A percentile compares a stretch with the other conserved stretches of the same genome.
These are phyloP conservation scores for Leucoma salicis DNA, from an alignment of 2,888 invertebrate species.

Conservation along the genomic window DNA sequence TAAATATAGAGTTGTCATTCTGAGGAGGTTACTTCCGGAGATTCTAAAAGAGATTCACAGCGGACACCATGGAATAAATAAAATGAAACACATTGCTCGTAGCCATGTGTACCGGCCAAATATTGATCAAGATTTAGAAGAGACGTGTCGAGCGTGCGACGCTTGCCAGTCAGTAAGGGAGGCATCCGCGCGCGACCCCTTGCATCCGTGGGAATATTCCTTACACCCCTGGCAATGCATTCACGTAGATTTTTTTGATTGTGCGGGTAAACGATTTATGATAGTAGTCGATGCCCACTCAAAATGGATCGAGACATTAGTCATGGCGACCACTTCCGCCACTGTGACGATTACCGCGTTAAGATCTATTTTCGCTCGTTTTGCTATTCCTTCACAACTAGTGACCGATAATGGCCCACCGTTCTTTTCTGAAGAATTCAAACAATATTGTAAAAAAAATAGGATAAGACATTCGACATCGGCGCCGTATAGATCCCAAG, in stretches of 20 bases:
- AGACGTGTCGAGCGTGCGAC: background rate
- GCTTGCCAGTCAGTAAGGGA: background rate
- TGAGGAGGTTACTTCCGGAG: background rate
- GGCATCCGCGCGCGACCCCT: background rate
- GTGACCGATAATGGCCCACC: conserved; percentile 8
- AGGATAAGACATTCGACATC: conserved; percentile 11
- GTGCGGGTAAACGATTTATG: background rate
- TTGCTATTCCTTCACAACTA: conserved; percentile 1
- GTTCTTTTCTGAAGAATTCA: conserved; percentile 18
- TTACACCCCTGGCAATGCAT: background rate
- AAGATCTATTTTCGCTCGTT: background rate
- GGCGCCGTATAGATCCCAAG: conserved; percentile 19
- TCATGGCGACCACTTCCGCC: background rate
- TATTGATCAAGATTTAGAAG: background rate
- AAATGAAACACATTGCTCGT: background rate
- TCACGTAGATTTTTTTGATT: background rate
- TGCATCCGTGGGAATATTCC: background rate
- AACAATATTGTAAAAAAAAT: conserved; percentile 15
- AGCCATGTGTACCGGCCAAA: background rate
- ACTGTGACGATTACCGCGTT: background rate
- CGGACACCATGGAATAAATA: conserved; percentile 3
- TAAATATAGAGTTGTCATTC: background rate
- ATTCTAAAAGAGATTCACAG: background rate
- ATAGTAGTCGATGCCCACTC: background rate
- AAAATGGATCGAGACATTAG: background rate